phyloP scores from a whole-genome alignment of 64 coral and sea anemone genomes.

The Actinia equina region DNA sequence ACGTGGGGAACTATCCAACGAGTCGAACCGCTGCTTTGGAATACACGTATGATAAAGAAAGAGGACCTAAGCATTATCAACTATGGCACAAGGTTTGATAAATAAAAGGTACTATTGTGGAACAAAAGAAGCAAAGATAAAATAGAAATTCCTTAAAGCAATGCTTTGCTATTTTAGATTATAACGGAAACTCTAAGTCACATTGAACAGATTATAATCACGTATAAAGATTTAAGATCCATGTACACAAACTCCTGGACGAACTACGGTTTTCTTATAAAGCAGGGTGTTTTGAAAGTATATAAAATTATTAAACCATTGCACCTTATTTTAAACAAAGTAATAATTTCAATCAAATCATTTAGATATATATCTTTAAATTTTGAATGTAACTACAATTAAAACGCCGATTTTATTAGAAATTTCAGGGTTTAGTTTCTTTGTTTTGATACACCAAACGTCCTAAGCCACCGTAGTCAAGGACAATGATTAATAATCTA shows the following conservation, averaged over 20 bases:
- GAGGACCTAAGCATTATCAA: conserved; percentile 89
- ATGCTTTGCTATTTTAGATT: too few relatives aligned
- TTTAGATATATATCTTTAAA: background rate
- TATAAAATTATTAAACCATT: background rate
- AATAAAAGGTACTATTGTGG: background rate
- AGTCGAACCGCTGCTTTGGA: conserved; percentile 68
- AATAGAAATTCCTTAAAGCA: too few relatives aligned
- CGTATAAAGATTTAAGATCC: too few relatives aligned
- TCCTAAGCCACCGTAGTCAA: conserved; percentile 9
- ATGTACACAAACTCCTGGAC: too few relatives aligned
- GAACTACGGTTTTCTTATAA: too few relatives aligned
- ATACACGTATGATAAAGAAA: conserved; percentile 67
- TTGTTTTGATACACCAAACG: conserved; percentile 9
- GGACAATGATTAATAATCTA: background rate
- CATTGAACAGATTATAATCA: too few relatives aligned
- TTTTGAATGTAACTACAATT: background rate
- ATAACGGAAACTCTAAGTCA: too few relatives aligned
- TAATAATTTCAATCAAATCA: background rate
- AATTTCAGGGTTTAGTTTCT: background rate
- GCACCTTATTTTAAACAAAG: background rate
- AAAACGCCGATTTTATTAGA: background rate
- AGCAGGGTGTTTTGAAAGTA: too few relatives aligned
- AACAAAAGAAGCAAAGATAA: too few relatives aligned
- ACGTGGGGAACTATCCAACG: conserved; percentile 72
- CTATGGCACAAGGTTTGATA: conserved; percentile 81